Percentiles rank a stretch among this genome's conserved stretches.
phyloP scores from a whole-genome alignment of 2,797 vertebrate species.

The Toxotes lorentzi region DNA sequence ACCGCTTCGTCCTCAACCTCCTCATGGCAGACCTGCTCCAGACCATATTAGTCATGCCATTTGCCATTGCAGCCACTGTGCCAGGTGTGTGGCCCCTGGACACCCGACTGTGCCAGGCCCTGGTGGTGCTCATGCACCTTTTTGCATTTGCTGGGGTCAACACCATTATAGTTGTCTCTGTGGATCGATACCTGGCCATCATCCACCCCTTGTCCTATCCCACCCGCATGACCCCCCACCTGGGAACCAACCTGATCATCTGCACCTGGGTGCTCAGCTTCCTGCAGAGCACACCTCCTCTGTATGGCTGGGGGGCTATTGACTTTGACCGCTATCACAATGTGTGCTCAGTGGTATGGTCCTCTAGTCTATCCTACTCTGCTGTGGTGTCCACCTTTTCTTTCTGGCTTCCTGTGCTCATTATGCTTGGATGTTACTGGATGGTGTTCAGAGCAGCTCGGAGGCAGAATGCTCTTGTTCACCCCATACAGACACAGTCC shows the following conservation, averaged over 20 bases:
- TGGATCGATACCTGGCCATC: slow-evolving; percentile 92
- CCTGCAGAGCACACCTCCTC: slow-evolving; percentile 91
- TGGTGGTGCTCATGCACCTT: slow-evolving; percentile 93
- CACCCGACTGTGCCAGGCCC: slow-evolving; percentile 87
- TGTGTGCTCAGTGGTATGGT: slow-evolving; percentile 90
- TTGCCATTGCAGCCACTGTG: slow-evolving; percentile 88
- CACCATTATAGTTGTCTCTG: slow-evolving; percentile 91
- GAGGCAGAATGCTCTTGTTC: slow-evolving; percentile 91
- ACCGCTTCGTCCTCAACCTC: slow-evolving; percentile 93
- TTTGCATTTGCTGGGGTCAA: slow-evolving; percentile 92
- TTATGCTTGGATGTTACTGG: slow-evolving; percentile 92
- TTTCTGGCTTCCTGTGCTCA: slow-evolving; percentile 88
- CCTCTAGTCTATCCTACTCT: slow-evolving; percentile 89
- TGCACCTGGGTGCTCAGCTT: slow-evolving; percentile 90
- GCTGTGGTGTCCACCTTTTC: slow-evolving; percentile 86
- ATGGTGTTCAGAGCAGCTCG: slow-evolving; percentile 92
- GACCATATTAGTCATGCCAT: slow-evolving; percentile 90
- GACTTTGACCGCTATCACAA: slow-evolving; percentile 87
- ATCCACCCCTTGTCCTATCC: slow-evolving; percentile 93
- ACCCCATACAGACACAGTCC: slow-evolving; percentile 85
- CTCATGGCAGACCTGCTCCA: slow-evolving; percentile 91
- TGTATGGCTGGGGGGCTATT: slow-evolving; percentile 91
- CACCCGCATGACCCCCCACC: slow-evolving; percentile 89
- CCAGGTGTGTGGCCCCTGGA: slow-evolving; percentile 91
- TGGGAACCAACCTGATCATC: slow-evolving; percentile 89